These are phyloP conservation scores for Rafetus swinhoei DNA, from an alignment of 2,113 vertebrate genomes.

Conservation along the genomic window DNA sequence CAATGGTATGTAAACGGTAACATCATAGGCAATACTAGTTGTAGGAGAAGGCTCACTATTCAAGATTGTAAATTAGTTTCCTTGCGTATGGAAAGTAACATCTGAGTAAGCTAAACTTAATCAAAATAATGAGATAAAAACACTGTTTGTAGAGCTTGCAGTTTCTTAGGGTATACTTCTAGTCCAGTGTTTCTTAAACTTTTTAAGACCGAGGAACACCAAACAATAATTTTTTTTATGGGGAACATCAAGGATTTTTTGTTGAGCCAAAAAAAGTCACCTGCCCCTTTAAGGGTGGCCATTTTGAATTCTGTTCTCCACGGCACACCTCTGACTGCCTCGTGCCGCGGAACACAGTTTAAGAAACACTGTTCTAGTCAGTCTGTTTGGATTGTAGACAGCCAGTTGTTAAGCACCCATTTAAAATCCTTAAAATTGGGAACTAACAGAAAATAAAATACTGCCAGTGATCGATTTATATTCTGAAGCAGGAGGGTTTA, in stretches of 20 bases:
- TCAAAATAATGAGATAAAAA: neutral
- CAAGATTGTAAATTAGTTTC: slow-evolving; percentile 35
- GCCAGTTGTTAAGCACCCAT: neutral
- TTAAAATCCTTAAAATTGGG: slow-evolving; percentile 29
- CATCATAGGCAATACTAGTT: slow-evolving; percentile 4
- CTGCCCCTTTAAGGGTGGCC: no score
- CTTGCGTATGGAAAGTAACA: slow-evolving; percentile 23
- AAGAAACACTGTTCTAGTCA: no score
- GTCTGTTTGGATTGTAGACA: neutral
- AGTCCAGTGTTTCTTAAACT: no score
- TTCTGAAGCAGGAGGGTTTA: neutral
- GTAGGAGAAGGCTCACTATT: slow-evolving; percentile 13
- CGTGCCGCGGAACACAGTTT: no score
- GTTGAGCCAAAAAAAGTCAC: no score
- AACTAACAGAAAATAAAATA: slow-evolving; percentile 40
- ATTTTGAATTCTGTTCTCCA: no score
- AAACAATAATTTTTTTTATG: no score
- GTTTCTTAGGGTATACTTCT: slow-evolving; percentile 27
- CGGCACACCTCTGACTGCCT: no score
- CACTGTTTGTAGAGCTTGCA: slow-evolving; percentile 7
- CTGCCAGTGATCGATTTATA: neutral
- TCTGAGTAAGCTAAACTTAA: slow-evolving; percentile 48
- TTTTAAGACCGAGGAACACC: no score
- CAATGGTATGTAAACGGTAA: fast-evolving
- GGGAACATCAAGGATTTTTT: no score